These are phyloP conservation scores for Apocheima hispidaria DNA, from an alignment of 2,888 invertebrate genomes.

Conservation along the genomic window DNA sequence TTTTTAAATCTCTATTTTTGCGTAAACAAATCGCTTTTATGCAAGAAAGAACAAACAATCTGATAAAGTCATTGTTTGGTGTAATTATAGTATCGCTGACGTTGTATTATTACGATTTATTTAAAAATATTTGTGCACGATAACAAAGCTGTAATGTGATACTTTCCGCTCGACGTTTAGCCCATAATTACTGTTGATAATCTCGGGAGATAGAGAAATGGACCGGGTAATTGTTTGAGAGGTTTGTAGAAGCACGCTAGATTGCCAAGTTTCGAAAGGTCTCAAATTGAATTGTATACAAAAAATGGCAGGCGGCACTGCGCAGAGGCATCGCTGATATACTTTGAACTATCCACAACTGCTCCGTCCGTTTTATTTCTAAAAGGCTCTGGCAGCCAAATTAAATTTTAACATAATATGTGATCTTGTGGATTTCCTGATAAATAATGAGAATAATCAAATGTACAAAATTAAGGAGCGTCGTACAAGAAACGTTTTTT, in stretches of 20 bases:
- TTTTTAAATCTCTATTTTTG: constrained; percentile 37
- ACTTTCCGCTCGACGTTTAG: constrained; percentile 70
- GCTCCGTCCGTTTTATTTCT: no score
- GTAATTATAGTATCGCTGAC: constrained; percentile 71
- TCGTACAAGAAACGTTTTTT: no score
- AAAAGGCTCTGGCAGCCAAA: no score
- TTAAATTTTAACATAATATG: no score
- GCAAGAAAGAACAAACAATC: constrained; percentile 54
- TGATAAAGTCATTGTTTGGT: constrained; percentile 73
- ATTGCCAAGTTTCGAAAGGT: no score
- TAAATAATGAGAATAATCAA: no score
- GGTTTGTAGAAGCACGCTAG: background rate
- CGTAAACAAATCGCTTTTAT: constrained; percentile 47
- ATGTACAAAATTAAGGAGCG: no score
- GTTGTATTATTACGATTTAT: constrained; percentile 63
- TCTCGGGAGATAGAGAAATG: constrained; percentile 37
- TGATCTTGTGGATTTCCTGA: no score
- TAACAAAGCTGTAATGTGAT: constrained; percentile 67
- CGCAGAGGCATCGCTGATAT: no score
- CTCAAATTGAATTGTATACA: no score
- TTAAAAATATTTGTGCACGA: constrained; percentile 63
- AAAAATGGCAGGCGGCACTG: no score
- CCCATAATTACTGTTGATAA: constrained; percentile 60
- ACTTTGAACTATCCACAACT: no score
- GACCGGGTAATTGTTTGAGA: constrained; percentile 28